Evolutionary conservation across 30 jellyfish, hydroid and myxozoan species (phyloP).

Genomic region (Pseudorhiza aurosa): DNA sequence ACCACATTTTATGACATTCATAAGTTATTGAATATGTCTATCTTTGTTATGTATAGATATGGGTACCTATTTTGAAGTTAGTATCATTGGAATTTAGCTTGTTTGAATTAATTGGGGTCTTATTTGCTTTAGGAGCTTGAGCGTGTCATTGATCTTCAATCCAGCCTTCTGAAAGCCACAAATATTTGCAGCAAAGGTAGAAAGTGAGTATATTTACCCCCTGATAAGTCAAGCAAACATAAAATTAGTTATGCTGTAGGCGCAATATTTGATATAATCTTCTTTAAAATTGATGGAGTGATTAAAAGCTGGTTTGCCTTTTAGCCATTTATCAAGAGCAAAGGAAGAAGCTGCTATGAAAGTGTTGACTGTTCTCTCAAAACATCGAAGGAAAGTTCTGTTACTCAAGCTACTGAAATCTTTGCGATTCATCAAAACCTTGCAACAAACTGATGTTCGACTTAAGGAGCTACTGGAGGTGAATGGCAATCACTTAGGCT

Average conservation of each 20-base stretch:
- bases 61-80: too few species aligned
- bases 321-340: constrained; percentile 82
- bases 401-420: constrained; percentile 80
- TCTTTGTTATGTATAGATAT: too few species aligned
- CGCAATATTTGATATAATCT: too few species aligned
- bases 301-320: too few species aligned
- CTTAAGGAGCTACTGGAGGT: constrained; percentile 95
- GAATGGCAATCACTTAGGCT: not conserved
- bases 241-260: too few species aligned
- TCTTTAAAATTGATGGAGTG: too few species aligned
- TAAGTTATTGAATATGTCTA: too few species aligned
- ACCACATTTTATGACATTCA: too few species aligned
- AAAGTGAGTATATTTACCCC: constrained; percentile 48
- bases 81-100: too few species aligned
- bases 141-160: constrained; percentile 93
- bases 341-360: constrained; percentile 85
- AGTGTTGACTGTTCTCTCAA: constrained; percentile 77
- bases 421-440: constrained; percentile 83
- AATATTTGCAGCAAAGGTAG: constrained; percentile 87
- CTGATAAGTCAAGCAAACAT: too few species aligned
- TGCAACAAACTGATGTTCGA: constrained; percentile 94
- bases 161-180: constrained; percentile 92
- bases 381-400: constrained; percentile 85
- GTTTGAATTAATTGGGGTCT: not conserved
- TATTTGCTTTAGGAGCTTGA: constrained; percentile 78